Conservation (phyloP, 2,888 invertebrate genomes). For the Galeopsomyia nigrocyanea region DNA sequence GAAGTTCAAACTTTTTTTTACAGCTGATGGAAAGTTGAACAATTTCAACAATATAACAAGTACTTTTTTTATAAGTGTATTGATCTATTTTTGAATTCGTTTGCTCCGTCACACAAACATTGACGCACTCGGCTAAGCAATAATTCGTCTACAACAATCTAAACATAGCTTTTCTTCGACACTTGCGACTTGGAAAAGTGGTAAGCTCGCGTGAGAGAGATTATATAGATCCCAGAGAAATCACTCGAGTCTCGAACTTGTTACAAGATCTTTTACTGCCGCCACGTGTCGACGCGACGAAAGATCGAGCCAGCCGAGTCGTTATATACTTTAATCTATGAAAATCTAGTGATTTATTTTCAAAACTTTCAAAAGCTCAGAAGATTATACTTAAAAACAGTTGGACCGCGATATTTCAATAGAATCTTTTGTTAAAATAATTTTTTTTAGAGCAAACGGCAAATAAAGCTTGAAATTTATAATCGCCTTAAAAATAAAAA, state of each 20-base stretch:
- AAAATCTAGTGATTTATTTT: conserved; percentile 26
- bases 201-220: not conserved
- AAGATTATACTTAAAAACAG: too few species aligned
- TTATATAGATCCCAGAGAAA: conserved; percentile 12
- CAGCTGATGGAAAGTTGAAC: too few species aligned
- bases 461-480: not conserved
- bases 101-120: too few species aligned
- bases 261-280: conserved; percentile 14
- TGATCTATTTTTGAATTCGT: too few species aligned
- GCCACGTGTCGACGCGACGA: conserved; percentile 14
- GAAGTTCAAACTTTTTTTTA: too few species aligned
- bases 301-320: conserved; percentile 22
- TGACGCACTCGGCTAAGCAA: too few species aligned
- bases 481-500: too few species aligned
- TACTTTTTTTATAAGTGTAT: too few species aligned
- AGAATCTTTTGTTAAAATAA: too few species aligned
- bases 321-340: conserved; percentile 15
- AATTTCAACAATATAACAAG: too few species aligned
- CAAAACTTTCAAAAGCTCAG: conserved; percentile 10
- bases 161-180: conserved; percentile 7
- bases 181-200: not conserved
- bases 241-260: conserved; percentile 13
- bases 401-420: too few species aligned
- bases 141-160: not conserved
- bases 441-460: too few species aligned